These are phyloP conservation scores for Thamnophis elegans DNA, from an alignment of 2,797 vertebrate genomes.

Conservation along the genomic window DNA sequence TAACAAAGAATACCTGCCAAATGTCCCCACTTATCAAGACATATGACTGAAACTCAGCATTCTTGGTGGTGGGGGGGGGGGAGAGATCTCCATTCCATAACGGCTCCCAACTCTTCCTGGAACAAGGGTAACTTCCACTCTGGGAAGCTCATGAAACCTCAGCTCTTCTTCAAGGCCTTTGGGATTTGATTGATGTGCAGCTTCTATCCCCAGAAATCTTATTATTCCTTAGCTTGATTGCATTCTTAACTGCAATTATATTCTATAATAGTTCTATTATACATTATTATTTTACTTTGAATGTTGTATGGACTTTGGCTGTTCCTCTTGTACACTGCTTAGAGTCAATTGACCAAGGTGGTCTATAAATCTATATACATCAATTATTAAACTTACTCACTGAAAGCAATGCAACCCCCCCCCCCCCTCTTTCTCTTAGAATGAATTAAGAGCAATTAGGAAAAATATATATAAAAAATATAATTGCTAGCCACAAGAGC, in stretches of 20 bases:
- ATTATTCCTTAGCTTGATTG: not conserved
- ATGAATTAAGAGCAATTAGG: not conserved
- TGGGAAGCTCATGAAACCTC: not conserved
- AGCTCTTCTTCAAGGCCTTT: not conserved
- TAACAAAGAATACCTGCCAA: not conserved
- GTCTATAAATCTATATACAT: not conserved
- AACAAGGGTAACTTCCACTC: not conserved
- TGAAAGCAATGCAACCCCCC: not conserved
- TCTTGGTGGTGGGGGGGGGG: not conserved
- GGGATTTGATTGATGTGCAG: not conserved
- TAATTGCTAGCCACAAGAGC: conserved; percentile 1
- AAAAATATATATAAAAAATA: not conserved
- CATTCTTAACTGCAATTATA: not conserved
- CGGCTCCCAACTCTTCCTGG: not conserved
- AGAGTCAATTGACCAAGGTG: not conserved
- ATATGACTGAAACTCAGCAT: not conserved
- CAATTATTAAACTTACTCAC: not conserved
- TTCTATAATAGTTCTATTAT: not conserved
- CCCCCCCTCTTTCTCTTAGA: not conserved
- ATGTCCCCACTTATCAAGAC: not conserved
- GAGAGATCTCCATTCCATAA: not conserved
- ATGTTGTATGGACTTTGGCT: not conserved
- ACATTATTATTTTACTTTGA: not conserved
- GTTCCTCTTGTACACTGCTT: not conserved
- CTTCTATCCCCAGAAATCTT: not conserved